These are phyloP conservation scores for Borostomias antarcticus DNA, from an alignment of 2,797 vertebrate genomes.

Conservation along the genomic window DNA sequence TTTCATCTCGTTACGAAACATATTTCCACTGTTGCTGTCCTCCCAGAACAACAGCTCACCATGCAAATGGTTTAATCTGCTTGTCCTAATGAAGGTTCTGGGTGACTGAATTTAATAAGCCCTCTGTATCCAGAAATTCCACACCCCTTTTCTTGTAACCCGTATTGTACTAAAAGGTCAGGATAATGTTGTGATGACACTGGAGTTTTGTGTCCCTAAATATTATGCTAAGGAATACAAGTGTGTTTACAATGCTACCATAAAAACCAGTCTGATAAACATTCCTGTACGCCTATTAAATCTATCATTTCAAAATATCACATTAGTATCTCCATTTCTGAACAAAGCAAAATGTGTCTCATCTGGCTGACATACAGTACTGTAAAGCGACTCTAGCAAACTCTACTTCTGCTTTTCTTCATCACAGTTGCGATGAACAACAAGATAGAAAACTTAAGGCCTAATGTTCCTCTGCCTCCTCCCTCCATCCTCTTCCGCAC, in stretches of 20 bases:
- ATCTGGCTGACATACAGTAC: no score
- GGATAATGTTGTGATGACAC: conserved; percentile 57
- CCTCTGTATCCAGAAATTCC: conserved; percentile 67
- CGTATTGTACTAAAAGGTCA: conserved; percentile 67
- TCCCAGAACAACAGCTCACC: conserved; percentile 61
- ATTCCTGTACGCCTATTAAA: no score
- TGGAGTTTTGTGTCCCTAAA: conserved; percentile 52
- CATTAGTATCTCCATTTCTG: no score
- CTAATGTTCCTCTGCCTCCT: background rate
- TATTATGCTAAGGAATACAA: conserved; percentile 41
- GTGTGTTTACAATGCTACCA: no score
- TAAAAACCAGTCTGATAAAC: no score
- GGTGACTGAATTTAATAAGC: conserved; percentile 73
- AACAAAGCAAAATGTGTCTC: no score
- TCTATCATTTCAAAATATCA: no score
- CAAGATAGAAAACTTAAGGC: conserved; percentile 31
- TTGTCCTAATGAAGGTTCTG: conserved; percentile 74
- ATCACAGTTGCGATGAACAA: conserved; percentile 21
- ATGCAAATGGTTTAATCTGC: conserved; percentile 72
- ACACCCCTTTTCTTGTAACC: conserved; percentile 58
- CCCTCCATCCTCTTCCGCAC: conserved; percentile 26
- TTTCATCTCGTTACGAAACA: conserved; percentile 28
- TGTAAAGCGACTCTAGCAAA: no score
- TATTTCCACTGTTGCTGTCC: conserved; percentile 68
- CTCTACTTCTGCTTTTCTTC: no score